Evolutionary conservation across 92 coral and sea anemone species (phyloP).

Genomic region (Epizoanthus stellaris): DNA sequence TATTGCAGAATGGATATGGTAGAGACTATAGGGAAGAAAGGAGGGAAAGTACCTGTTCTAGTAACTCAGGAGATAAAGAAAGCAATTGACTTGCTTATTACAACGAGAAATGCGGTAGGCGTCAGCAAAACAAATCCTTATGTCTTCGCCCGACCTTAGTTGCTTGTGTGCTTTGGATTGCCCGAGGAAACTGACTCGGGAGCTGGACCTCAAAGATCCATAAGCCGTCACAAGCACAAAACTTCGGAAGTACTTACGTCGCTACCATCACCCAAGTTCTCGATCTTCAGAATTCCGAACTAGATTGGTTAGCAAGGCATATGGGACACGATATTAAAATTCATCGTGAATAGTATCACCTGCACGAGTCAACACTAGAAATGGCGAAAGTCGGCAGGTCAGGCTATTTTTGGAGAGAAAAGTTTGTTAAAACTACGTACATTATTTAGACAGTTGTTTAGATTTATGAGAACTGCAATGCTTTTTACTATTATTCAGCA

Average conservation of each 20-base stretch:
- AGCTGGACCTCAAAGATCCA: conserved; percentile 23
- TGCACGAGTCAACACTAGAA: conserved; percentile 16
- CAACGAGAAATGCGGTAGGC: conserved; percentile 7
- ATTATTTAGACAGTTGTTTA: no score
- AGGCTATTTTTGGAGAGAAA: no score
- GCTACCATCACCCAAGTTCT: conserved; percentile 33
- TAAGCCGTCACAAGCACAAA: conserved; percentile 8
- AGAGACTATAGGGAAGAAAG: conserved; percentile 25
- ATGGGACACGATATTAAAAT: conserved; percentile 18
- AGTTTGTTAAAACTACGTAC: no score
- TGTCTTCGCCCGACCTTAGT: conserved; percentile 15
- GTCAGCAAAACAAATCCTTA: conserved; percentile 2
- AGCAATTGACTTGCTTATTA: conserved; percentile 14
- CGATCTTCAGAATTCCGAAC: not conserved
- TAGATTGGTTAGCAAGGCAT: conserved; percentile 26
- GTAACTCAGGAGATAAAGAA: conserved; percentile 15
- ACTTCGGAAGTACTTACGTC: conserved; percentile 26
- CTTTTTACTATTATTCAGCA: no score
- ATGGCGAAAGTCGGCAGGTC: conserved; percentile 32
- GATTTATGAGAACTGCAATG: no score
- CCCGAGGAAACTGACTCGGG: not conserved
- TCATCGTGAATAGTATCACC: conserved; percentile 26
- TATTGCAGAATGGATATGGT: conserved; percentile 15
- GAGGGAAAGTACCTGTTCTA: conserved; percentile 33
- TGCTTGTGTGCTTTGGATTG: conserved; percentile 23